Conservation (phyloP, 2,113 vertebrate species). For the Hyperopisus bebe region DNA sequence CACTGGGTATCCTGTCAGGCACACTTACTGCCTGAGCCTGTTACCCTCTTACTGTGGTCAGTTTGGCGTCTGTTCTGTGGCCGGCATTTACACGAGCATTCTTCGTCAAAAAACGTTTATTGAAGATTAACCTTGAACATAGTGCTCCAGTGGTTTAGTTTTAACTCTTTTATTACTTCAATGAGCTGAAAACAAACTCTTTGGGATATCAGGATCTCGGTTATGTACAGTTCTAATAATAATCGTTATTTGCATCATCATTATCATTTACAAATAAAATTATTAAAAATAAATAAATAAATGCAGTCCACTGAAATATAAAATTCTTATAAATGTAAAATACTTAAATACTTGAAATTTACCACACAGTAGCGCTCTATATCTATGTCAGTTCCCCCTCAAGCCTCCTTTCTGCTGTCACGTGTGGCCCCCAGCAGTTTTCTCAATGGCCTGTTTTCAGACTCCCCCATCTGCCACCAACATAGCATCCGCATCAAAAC, state of each 20-base stretch:
- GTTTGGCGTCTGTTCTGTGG: neutral
- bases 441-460: neutral
- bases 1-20: neutral
- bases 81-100: neutral
- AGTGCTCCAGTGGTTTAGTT: neutral
- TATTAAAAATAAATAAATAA: neutral
- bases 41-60: neutral
- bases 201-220: neutral
- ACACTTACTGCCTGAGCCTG: neutral
- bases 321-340: neutral
- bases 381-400: neutral
- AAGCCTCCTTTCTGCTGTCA: neutral
- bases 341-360: neutral
- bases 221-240: neutral
- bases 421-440: neutral
- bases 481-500: neutral
- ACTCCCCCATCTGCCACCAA: neutral
- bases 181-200: neutral
- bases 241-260: neutral
- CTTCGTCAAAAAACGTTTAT: neutral
- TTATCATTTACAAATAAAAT: neutral
- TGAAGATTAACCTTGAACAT: neutral
- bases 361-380: neutral
- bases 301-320: neutral
- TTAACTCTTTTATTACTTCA: neutral